Evolutionary conservation across 2,113 vertebrate species (phyloP).

Genomic region (Spheniscus mendiculus): DNA sequence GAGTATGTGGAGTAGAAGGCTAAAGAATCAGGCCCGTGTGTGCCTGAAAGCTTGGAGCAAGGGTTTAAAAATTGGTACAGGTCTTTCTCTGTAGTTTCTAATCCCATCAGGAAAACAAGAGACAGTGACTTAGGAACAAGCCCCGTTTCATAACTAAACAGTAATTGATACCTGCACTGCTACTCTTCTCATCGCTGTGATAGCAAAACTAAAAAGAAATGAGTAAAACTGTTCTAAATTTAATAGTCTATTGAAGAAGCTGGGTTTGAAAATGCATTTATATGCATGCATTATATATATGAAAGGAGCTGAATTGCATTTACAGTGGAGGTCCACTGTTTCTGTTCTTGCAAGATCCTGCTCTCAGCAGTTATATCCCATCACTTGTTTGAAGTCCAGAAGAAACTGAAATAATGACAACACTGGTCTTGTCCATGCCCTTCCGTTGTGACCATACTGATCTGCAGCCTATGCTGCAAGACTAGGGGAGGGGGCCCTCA

Average conservation of each 20-base stretch:
- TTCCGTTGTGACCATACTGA: background rate
- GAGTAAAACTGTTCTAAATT: background rate
- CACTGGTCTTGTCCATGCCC: background rate
- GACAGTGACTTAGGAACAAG: background rate
- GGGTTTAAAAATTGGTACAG: background rate
- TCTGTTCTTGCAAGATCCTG: background rate
- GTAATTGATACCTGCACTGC: background rate
- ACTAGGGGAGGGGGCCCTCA: background rate
- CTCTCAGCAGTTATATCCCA: fast-evolving
- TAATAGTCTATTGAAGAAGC: background rate
- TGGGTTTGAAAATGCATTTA: background rate
- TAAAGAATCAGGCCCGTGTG: background rate
- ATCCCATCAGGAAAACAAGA: background rate
- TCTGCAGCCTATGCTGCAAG: fast-evolving
- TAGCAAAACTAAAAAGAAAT: background rate
- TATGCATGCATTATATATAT: background rate
- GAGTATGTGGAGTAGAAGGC: background rate
- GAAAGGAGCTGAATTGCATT: background rate
- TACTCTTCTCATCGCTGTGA: background rate
- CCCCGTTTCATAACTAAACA: background rate
- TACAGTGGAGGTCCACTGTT: background rate
- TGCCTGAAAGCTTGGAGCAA: background rate
- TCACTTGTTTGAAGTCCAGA: background rate
- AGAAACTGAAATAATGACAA: background rate
- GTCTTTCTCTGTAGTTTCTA: background rate